Percentiles rank a stretch among this genome's conserved stretches.
Evolutionary conservation across 2,888 invertebrate genomes (phyloP).

Genomic region (Trissolcus japonicus): DNA sequence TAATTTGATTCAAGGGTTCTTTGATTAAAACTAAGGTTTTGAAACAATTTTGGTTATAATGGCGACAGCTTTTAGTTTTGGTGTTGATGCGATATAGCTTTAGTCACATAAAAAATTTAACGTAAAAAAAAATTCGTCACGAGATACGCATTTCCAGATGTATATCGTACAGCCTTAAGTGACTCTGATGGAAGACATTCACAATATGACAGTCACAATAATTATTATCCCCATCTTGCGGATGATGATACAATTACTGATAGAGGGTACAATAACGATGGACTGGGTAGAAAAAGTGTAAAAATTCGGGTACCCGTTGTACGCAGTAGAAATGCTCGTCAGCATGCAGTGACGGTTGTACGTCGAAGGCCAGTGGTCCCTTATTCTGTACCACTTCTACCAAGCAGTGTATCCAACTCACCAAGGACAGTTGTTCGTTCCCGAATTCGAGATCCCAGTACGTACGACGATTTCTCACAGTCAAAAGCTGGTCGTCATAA

Average conservation of each 20-base stretch:
- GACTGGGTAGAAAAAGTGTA: conserved; percentile 69
- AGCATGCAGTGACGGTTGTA: conserved; percentile 72
- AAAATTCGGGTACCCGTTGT: conserved; percentile 73
- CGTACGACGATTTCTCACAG: conserved; percentile 25
- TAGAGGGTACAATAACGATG: conserved; percentile 47
- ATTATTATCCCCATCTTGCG: conserved; percentile 13
- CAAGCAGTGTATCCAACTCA: conserved; percentile 55
- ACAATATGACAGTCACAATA: conserved; percentile 30
- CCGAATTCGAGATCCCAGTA: conserved; percentile 60
- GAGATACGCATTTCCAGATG: conserved; percentile 55
- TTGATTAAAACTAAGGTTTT: conserved; percentile 27
- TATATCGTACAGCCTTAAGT: conserved; percentile 37
- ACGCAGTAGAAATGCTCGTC: conserved; percentile 63
- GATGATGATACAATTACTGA: conserved; percentile 25
- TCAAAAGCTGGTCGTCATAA: conserved; percentile 63
- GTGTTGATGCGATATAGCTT: conserved; percentile 50
- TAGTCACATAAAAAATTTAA: conserved; percentile 36
- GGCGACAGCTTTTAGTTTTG: conserved; percentile 54
- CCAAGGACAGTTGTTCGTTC: conserved; percentile 70
- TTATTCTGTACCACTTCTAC: conserved; percentile 51
- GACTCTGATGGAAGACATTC: conserved; percentile 19
- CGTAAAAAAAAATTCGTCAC: conserved; percentile 43
- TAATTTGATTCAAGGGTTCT: conserved; percentile 32
- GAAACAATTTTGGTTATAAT: conserved; percentile 34
- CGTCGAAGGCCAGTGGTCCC: conserved; percentile 68